Evolutionary conservation across 2,888 invertebrate species (phyloP), one percentile per base, ranked within the genome.

Genomic region (Lacanobia wlatinum): DNA sequence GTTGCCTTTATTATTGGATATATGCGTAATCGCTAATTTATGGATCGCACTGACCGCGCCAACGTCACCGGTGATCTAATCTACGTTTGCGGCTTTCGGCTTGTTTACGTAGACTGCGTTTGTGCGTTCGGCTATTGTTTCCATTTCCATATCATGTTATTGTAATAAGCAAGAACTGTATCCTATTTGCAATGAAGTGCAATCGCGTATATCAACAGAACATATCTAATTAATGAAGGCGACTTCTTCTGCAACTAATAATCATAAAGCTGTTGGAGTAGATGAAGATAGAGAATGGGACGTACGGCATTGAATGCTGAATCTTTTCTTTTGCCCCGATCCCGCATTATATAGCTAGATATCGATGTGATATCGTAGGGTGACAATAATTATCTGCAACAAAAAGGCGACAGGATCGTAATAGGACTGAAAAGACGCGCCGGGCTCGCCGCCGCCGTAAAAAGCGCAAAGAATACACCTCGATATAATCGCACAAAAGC

Each of bases 401-500:
- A 95, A 95, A 94, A 95, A 94, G 93, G 93, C 93, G 94, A 93
- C 93, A 92, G 92, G 90, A 88, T 91, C 92, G 94, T 94, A 94
- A 95, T 95, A 92, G 92, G 92, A 87, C 92, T 92, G 94, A 92
- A 92, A 92, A 90, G 92, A 88, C 90, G 90, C 91, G 92, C 90
- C 91, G 87, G 89, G 88, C 91, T 89, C 92, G 92, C 90, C 91
- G 92, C 92, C 90, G 90, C 94, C 93, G 95, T 95, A 95, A 95
- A 96, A 96, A 96, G 95, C 95, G 94, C 96, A 96, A 96, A 96
- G 95, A 96, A 96, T 95, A 96, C 96, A 95, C 94, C 94, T 95
- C 94, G 96, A 96, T 96, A 96, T 96, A 95, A 96, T 96, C 96
- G 94, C 96, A 96, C 96, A 96, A 96, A 96, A 94, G 93, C 94